Evolutionary conservation across 2,888 invertebrate genomes (phyloP).

Genomic region (Anarsia innoxiella): DNA sequence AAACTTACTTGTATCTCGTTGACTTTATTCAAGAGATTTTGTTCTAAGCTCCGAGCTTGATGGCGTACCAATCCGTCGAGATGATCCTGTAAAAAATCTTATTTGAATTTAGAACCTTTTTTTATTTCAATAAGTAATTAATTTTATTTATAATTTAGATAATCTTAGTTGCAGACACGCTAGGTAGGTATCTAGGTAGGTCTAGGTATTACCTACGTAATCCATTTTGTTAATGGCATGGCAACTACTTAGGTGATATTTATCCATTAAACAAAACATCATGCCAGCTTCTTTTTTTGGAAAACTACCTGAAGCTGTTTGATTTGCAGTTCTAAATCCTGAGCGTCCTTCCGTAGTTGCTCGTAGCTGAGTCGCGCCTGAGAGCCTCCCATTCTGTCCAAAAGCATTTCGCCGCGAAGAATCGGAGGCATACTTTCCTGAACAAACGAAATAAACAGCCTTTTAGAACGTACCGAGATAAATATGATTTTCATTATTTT

Average conservation of each 20-base stretch:
- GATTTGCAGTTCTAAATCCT: conserved; percentile 89
- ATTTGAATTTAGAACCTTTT: no score
- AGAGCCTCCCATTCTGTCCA: conserved; percentile 81
- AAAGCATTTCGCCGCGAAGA: conserved; percentile 88
- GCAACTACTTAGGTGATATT: no score
- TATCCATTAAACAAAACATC: no score
- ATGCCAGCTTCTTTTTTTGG: no score
- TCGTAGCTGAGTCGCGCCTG: conserved; percentile 85
- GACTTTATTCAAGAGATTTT: conserved; percentile 91
- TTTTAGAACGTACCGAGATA: no score
- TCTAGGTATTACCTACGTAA: no score
- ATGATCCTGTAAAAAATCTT: conserved; percentile 86
- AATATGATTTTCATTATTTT: no score
- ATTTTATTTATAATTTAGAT: no score
- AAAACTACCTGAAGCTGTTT: conserved; percentile 86
- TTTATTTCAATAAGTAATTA: no score
- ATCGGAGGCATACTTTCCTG: conserved; percentile 83
- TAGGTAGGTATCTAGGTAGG: not conserved
- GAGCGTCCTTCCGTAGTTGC: conserved; percentile 86
- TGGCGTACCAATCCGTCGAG: conserved; percentile 88
- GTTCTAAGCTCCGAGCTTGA: conserved; percentile 85
- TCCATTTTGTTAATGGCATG: no score
- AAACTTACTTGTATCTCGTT: conserved; percentile 84
- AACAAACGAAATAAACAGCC: conserved; percentile 7
- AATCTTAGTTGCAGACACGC: no score